phyloP scores from a whole-genome alignment of 30 jellyfish, hydroid and myxozoan genomes.

The Kudoa iwatai region DNA sequence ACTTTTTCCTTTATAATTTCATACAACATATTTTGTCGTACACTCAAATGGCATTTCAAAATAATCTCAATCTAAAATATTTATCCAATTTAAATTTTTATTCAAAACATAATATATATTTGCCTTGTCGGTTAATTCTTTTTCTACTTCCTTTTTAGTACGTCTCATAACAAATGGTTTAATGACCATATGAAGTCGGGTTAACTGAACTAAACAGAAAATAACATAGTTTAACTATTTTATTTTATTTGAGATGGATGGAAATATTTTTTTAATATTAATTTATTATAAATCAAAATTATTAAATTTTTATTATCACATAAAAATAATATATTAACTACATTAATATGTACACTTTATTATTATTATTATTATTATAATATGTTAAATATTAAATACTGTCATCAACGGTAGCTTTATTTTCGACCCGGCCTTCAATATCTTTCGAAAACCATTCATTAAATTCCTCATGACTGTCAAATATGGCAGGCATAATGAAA shows the following conservation, averaged over 20 bases:
- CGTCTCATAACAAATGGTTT: slow-evolving; percentile 79
- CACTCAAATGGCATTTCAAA: slow-evolving; percentile 25
- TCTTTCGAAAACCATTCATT: slow-evolving; percentile 96
- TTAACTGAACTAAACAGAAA: slow-evolving; percentile 16
- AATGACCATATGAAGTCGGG: slow-evolving; percentile 76
- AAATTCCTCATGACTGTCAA: slow-evolving; percentile 84
- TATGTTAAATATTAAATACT: slow-evolving; percentile 4
- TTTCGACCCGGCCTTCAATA: slow-evolving; percentile 65
- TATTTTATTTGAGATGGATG: too few relatives aligned
- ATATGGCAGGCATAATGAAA: slow-evolving; percentile 76
- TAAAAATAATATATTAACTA: too few relatives aligned
- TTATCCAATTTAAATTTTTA: not conserved
- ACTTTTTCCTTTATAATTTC: slow-evolving; percentile 60
- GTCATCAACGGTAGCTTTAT: slow-evolving; percentile 29
- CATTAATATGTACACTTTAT: too few relatives aligned
- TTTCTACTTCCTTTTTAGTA: slow-evolving; percentile 47
- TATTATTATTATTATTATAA: too few relatives aligned
- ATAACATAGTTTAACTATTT: not conserved
- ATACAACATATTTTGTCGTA: slow-evolving; percentile 27
- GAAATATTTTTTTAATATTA: too few relatives aligned
- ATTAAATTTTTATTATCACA: too few relatives aligned
- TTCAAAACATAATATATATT: not conserved
- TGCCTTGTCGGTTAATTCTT: slow-evolving; percentile 68
- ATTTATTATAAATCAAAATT: too few relatives aligned
- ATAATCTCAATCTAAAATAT: slow-evolving; percentile 33